phyloP scores from a whole-genome alignment of 2,888 invertebrate genomes.

The Epinotia ramella region DNA sequence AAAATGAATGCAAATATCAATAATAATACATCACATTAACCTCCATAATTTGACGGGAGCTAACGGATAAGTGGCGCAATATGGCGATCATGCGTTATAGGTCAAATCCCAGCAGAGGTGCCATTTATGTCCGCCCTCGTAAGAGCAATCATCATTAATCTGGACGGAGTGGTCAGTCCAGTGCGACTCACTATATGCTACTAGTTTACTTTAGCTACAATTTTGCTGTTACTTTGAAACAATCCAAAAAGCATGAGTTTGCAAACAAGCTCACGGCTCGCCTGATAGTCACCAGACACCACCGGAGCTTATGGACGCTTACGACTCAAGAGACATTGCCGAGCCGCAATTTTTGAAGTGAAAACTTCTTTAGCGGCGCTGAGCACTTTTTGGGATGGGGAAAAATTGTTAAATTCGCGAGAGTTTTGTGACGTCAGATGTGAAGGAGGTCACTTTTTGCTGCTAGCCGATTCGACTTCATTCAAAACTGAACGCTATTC shows the following conservation, averaged over 20 bases:
- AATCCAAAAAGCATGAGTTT: neutral
- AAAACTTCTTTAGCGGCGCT: too few species aligned
- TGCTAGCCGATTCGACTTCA: too few species aligned
- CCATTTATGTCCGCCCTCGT: conserved; percentile 33
- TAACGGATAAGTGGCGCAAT: conserved; percentile 25
- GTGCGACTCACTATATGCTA: conserved; percentile 1
- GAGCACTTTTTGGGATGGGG: too few species aligned
- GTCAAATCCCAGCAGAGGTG: conserved; percentile 40
- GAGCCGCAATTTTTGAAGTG: too few species aligned
- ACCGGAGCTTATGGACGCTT: too few species aligned
- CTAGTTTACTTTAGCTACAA: neutral
- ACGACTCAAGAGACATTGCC: too few species aligned
- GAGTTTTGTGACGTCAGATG: too few species aligned
- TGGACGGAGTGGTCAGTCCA: conserved; percentile 33
- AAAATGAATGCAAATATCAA: conserved; percentile 15
- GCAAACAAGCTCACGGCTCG: too few species aligned
- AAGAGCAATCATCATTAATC: conserved; percentile 37
- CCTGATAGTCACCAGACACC: too few species aligned
- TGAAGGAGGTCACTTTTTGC: too few species aligned
- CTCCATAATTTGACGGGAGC: conserved; percentile 26
- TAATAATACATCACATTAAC: conserved; percentile 23
- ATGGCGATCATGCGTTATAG: conserved; percentile 38
- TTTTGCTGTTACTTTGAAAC: neutral
- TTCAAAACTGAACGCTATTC: too few species aligned
- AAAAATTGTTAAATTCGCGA: too few species aligned